Conservation (phyloP, 2,888 invertebrate species). For the Lochmaea capreae region DNA sequence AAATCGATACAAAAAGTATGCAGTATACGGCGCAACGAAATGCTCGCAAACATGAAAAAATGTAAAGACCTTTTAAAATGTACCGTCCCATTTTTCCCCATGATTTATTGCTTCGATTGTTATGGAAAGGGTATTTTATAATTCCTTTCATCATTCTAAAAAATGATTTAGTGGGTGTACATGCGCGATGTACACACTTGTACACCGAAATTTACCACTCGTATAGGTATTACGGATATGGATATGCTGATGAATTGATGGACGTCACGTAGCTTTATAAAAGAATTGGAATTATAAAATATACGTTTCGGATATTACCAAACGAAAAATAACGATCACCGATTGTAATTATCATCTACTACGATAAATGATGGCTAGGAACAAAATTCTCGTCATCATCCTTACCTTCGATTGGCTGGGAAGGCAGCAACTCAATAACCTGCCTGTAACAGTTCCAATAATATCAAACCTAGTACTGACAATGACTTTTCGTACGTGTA, state of each 20-base stretch:
- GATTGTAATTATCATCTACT: no score
- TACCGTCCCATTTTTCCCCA: conserved; percentile 42
- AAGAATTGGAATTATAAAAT: background rate
- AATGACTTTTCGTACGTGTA: no score
- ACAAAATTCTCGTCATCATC: no score
- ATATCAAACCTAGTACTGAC: no score
- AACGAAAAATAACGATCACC: background rate
- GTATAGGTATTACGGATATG: conserved; percentile 12
- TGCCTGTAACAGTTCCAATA: no score
- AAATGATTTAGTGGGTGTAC: conserved; percentile 33
- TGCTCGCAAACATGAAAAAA: conserved; percentile 43
- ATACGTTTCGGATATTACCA: conserved; percentile 6
- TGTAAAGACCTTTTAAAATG: conserved; percentile 46
- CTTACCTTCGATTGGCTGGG: no score
- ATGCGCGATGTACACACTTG: conserved; percentile 24
- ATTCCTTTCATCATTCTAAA: conserved; percentile 38
- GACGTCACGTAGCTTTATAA: conserved; percentile 10
- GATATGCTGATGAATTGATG: conserved; percentile 12
- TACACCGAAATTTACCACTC: conserved; percentile 16
- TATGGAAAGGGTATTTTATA: conserved; percentile 37
- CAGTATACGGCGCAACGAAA: conserved; percentile 40
- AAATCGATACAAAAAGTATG: conserved; percentile 44
- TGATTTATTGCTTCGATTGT: conserved; percentile 45
- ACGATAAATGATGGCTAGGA: no score
- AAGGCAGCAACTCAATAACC: no score